phyloP scores from a whole-genome alignment of 2,888 invertebrate species.

The Chouioia cunea region DNA sequence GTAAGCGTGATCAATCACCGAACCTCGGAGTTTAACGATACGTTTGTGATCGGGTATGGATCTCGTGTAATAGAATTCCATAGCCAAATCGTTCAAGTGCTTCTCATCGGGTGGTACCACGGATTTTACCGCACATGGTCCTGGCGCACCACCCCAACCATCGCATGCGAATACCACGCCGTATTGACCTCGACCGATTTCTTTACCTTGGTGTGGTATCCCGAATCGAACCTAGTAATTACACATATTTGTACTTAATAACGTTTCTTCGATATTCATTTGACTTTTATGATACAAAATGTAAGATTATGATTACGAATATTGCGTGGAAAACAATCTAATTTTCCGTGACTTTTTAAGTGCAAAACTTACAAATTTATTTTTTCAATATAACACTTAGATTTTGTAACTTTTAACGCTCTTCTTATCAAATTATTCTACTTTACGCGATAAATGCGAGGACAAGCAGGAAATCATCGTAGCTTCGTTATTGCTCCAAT shows the following conservation, averaged over 20 bases:
- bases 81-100: slow-evolving; percentile 90
- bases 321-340: too few relatives aligned
- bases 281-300: too few relatives aligned
- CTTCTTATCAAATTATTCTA: too few relatives aligned
- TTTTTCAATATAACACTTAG: too few relatives aligned
- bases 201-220: slow-evolving; percentile 75
- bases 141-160: slow-evolving; percentile 77
- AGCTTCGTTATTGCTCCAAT: too few relatives aligned
- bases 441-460: too few relatives aligned
- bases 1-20: slow-evolving; percentile 84
- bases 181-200: slow-evolving; percentile 87
- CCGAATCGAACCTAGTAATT: slow-evolving; percentile 72
- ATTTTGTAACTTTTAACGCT: too few relatives aligned
- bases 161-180: slow-evolving; percentile 89
- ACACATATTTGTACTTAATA: background rate
- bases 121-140: slow-evolving; percentile 88
- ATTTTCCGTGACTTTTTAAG: too few relatives aligned
- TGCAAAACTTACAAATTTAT: too few relatives aligned
- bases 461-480: too few relatives aligned
- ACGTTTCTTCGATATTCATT: background rate
- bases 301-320: too few relatives aligned
- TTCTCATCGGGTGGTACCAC: slow-evolving; percentile 90
- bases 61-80: slow-evolving; percentile 93
- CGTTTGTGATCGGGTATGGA: slow-evolving; percentile 86
- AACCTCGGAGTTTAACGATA: slow-evolving; percentile 82